These are phyloP conservation scores for Pterostichus madidus DNA, from an alignment of 2,888 invertebrate genomes.

Conservation along the genomic window DNA sequence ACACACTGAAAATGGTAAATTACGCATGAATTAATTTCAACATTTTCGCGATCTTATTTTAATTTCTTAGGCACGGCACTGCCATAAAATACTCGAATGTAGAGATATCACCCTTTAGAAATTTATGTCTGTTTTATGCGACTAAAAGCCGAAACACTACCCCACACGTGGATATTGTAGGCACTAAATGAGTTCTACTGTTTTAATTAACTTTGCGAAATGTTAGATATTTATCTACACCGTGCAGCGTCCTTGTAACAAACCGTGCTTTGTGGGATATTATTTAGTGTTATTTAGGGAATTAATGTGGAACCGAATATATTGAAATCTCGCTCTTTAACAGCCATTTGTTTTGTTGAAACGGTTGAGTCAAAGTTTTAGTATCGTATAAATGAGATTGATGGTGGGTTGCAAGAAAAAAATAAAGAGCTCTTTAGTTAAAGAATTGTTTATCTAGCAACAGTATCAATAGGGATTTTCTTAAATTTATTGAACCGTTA, in stretches of 20 bases:
- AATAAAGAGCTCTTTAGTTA: too few species aligned
- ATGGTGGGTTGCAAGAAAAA: too few species aligned
- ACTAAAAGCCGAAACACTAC: neutral
- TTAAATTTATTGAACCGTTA: too few species aligned
- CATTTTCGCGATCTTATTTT: neutral
- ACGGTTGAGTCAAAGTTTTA: neutral
- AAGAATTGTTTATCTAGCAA: too few species aligned
- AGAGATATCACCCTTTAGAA: conserved; percentile 25
- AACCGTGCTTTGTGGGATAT: neutral
- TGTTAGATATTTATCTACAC: conserved; percentile 35
- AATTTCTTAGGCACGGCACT: neutral
- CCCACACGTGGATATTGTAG: conserved; percentile 3
- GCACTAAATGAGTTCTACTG: conserved; percentile 29
- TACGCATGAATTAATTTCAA: too few species aligned
- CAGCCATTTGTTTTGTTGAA: neutral
- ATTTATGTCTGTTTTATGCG: conserved; percentile 33
- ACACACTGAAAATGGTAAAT: too few species aligned
- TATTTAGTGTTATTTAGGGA: conserved; percentile 22
- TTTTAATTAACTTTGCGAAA: conserved; percentile 41
- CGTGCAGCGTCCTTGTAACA: conserved; percentile 2
- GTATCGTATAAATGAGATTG: conserved; percentile 9
- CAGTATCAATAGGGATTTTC: too few species aligned
- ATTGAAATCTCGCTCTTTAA: conserved; percentile 5
- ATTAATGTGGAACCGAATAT: neutral
- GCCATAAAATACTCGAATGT: neutral